phyloP scores from a whole-genome alignment of 1,140 invertebrate species.

The Anoplolepis gracilipes region DNA sequence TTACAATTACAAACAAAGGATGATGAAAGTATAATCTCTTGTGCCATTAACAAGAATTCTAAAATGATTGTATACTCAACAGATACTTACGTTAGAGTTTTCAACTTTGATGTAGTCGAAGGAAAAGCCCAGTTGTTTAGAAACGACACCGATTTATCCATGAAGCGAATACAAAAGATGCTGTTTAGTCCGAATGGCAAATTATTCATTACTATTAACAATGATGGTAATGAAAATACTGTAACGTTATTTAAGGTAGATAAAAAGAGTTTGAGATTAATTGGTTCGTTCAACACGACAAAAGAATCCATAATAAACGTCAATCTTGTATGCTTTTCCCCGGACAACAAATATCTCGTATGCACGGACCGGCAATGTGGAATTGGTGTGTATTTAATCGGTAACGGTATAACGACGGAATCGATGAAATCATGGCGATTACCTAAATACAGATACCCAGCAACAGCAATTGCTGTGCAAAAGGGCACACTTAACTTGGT shows the following conservation, averaged over 20 bases:
- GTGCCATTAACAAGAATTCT: slow-evolving; percentile 89
- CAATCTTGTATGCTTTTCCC: slow-evolving; percentile 84
- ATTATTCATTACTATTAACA: slow-evolving; percentile 79
- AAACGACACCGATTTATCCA: slow-evolving; percentile 76
- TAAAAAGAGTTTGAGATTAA: slow-evolving; percentile 75
- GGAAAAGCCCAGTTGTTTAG: slow-evolving; percentile 76
- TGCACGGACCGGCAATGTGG: slow-evolving; percentile 87
- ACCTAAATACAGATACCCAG: slow-evolving; percentile 88
- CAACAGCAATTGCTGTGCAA: slow-evolving; percentile 89
- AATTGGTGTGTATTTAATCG: slow-evolving; percentile 88
- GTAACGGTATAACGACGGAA: slow-evolving; percentile 74
- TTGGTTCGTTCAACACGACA: slow-evolving; percentile 76
- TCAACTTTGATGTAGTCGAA: slow-evolving; percentile 87
- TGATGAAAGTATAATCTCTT: slow-evolving; percentile 88
- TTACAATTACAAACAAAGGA: slow-evolving; percentile 88
- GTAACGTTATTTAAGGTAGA: slow-evolving; percentile 79
- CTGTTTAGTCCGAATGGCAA: slow-evolving; percentile 83
- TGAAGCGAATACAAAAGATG: slow-evolving; percentile 79
- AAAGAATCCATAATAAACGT: slow-evolving; percentile 77
- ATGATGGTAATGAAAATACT: slow-evolving; percentile 65
- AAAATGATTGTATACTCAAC: slow-evolving; percentile 92
- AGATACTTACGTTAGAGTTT: slow-evolving; percentile 88
- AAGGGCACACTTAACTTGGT: slow-evolving; percentile 86
- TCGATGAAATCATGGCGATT: slow-evolving; percentile 86
- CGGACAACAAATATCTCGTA: slow-evolving; percentile 88